Evolutionary conservation across 2,888 invertebrate species (phyloP).

Genomic region (Rhagium mordax): DNA sequence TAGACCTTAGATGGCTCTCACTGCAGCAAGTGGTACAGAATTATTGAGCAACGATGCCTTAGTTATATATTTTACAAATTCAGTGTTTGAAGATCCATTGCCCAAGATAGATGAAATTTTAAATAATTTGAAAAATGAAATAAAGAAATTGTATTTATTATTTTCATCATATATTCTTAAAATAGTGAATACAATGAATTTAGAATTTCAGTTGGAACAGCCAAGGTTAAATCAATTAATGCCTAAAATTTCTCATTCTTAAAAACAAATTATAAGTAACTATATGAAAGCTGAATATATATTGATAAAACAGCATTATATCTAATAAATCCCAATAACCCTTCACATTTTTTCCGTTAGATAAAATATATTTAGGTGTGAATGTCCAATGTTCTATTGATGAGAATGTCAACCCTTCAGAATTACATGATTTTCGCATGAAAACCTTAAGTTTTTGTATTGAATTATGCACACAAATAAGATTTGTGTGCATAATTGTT

Average conservation of each 20-base stretch:
- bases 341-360: conserved; percentile 25
- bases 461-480: conserved; percentile 32
- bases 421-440: too few relatives aligned
- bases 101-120: conserved; percentile 23
- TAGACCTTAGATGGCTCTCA: conserved; percentile 26
- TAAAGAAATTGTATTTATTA: conserved; percentile 33
- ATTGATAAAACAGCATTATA: conserved; percentile 15
- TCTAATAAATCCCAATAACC: conserved; percentile 32
- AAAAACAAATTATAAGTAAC: conserved; percentile 32
- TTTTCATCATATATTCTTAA: conserved; percentile 35
- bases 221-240: conserved; percentile 21
- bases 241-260: conserved; percentile 24
- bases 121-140: conserved; percentile 30
- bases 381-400: conserved; percentile 11
- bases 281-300: too few relatives aligned
- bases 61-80: conserved; percentile 33
- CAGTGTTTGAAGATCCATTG: conserved; percentile 24
- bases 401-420: conserved; percentile 3
- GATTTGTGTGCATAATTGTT: too few relatives aligned
- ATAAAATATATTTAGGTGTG: conserved; percentile 32
- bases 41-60: conserved; percentile 40
- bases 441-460: conserved; percentile 35
- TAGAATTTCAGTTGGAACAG: conserved; percentile 30
- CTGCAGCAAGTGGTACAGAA: conserved; percentile 36
- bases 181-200: conserved; percentile 17